phyloP scores from a whole-genome alignment of 2,113 vertebrate genomes.

The Cathartes aura region DNA sequence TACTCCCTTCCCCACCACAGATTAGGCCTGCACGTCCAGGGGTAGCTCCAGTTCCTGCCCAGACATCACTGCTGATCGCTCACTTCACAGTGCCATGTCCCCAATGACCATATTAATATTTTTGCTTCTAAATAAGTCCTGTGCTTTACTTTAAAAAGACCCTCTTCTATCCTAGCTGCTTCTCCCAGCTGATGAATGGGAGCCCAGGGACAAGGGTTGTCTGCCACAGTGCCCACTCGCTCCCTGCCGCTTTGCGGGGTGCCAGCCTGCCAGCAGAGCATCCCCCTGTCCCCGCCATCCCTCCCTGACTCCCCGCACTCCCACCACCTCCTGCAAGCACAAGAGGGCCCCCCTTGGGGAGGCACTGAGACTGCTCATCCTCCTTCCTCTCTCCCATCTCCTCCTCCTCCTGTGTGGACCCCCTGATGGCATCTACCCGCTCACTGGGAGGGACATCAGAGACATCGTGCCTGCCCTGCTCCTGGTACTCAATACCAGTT shows the following conservation, averaged over 20 bases:
- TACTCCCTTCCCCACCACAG: not conserved
- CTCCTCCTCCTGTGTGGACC: not conserved
- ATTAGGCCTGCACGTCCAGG: not conserved
- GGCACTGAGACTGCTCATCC: not conserved
- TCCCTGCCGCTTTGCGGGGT: rapidly evolving
- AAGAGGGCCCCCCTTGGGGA: not conserved
- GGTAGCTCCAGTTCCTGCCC: not conserved
- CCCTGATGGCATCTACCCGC: not conserved
- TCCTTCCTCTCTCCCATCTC: not conserved
- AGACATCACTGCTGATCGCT: rapidly evolving
- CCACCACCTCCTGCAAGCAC: not conserved
- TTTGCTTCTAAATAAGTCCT: not conserved
- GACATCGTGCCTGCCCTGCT: not conserved
- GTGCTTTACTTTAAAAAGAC: not conserved
- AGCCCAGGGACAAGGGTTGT: not conserved
- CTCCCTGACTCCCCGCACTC: not conserved
- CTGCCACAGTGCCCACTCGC: not conserved
- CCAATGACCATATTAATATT: not conserved
- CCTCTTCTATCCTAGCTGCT: not conserved
- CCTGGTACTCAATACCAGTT: not conserved
- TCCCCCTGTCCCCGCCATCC: not conserved
- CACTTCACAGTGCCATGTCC: rapidly evolving
- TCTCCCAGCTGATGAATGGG: not conserved
- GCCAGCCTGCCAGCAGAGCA: not conserved
- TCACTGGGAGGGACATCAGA: not conserved